A percentile compares a stretch with the other conserved stretches of the same genome.
Conservation (phyloP, 1,140 invertebrate species). For the Conopomorpha cramerella region DNA sequence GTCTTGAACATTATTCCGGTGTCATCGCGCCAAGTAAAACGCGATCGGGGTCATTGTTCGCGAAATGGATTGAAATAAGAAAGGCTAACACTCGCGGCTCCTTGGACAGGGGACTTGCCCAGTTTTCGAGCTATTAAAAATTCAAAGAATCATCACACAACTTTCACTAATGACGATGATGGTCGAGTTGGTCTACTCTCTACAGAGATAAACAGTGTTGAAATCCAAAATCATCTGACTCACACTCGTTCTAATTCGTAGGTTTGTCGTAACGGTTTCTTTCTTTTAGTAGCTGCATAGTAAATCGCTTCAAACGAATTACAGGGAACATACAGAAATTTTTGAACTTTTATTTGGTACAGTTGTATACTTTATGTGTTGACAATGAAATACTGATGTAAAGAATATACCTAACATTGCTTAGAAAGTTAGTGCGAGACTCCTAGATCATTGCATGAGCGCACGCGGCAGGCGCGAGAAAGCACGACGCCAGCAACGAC, state of each 20-base stretch:
- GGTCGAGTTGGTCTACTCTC: slow-evolving; percentile 3
- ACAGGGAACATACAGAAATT: too few relatives aligned
- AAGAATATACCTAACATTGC: slow-evolving; percentile 51
- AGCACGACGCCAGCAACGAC: slow-evolving; percentile 26
- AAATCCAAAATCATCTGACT: too few relatives aligned
- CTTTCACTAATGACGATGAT: slow-evolving; percentile 34
- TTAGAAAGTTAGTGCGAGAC: slow-evolving; percentile 50
- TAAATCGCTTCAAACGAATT: too few relatives aligned
- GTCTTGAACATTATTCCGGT: too few relatives aligned
- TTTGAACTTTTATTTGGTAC: too few relatives aligned
- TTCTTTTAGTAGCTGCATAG: too few relatives aligned
- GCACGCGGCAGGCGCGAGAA: slow-evolving; percentile 52
- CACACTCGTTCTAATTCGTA: too few relatives aligned
- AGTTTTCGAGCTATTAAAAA: slow-evolving; percentile 43
- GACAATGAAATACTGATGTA: slow-evolving; percentile 53
- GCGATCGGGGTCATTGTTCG: slow-evolving; percentile 19
- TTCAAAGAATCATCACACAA: slow-evolving; percentile 42
- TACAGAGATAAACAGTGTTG: too few relatives aligned
- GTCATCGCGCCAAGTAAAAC: not conserved
- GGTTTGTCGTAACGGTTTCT: too few relatives aligned
- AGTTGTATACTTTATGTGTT: too few relatives aligned
- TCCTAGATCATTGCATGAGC: slow-evolving; percentile 49
- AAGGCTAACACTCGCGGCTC: slow-evolving; percentile 30
- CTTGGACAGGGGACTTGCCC: slow-evolving; percentile 32
- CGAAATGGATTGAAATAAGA: slow-evolving; percentile 33